A percentile compares a stretch with the other conserved stretches of the same genome.
phyloP scores from a whole-genome alignment of 2,113 vertebrate genomes.

The Notarius quadriscutis region DNA sequence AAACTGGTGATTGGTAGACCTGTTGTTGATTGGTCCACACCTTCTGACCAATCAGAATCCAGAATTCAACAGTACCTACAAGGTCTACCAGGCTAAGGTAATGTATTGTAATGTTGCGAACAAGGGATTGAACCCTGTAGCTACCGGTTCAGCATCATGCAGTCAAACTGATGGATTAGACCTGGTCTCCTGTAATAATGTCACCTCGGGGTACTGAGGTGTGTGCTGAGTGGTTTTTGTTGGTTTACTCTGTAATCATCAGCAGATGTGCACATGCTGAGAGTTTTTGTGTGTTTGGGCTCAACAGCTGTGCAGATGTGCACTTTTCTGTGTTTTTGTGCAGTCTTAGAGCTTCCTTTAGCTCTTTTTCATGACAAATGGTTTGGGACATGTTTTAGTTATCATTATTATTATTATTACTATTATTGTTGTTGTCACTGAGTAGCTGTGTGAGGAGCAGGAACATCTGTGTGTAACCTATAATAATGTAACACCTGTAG shows the following conservation, averaged over 20 bases:
- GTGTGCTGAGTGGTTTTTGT: neutral
- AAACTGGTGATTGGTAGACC: neutral
- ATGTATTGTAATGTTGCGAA: neutral
- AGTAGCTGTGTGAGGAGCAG: constrained; percentile 50
- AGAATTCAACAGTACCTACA: neutral
- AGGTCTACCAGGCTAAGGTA: neutral
- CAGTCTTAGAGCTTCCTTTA: neutral
- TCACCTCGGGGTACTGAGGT: neutral
- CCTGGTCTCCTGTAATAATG: neutral
- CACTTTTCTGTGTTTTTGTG: neutral
- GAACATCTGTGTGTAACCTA: constrained; percentile 67
- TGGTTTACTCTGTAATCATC: constrained; percentile 12
- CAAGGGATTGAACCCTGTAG: neutral
- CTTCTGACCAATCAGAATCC: neutral
- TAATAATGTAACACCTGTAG: constrained; percentile 74
- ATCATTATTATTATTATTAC: neutral
- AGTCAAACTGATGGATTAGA: neutral
- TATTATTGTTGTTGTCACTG: constrained; percentile 58
- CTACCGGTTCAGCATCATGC: neutral
- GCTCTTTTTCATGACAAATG: constrained; percentile 50
- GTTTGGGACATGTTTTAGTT: constrained; percentile 60
- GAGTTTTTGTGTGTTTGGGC: neutral
- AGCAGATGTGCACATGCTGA: neutral
- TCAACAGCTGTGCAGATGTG: neutral
- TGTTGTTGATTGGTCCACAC: neutral